Conservation (phyloP, 2,113 vertebrate genomes). For the Antechinus stuartii region DNA sequence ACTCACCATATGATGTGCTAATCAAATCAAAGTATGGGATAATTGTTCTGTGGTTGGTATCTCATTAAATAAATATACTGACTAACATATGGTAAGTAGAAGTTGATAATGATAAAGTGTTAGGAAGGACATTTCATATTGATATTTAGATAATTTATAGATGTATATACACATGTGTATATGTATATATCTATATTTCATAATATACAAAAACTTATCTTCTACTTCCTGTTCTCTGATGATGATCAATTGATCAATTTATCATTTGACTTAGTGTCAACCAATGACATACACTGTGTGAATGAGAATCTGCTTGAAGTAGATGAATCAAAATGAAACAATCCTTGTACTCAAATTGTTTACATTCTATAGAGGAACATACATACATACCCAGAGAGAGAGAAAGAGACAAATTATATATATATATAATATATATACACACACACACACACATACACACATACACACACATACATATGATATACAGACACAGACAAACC, state of each 20-base stretch:
- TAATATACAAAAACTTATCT: no score
- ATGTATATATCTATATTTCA: no score
- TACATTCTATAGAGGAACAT: background rate
- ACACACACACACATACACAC: no score
- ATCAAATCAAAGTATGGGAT: background rate
- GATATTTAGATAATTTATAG: background rate
- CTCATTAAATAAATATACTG: background rate
- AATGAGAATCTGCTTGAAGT: fast-evolving
- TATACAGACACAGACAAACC: background rate
- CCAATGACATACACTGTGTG: background rate
- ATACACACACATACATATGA: no score
- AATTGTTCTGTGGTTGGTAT: background rate
- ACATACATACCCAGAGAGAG: no score
- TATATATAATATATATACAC: no score
- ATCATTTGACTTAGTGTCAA: background rate
- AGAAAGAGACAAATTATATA: no score
- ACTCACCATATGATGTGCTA: background rate
- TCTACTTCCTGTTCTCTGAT: no score
- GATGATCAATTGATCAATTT: background rate
- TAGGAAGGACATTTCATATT: background rate
- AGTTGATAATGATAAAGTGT: background rate
- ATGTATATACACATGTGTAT: background rate
- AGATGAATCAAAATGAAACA: background rate
- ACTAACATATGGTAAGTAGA: background rate
- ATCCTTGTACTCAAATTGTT: background rate